Evolutionary conservation across 2,797 vertebrate species (phyloP).

Genomic region (Chaunax sp.): DNA sequence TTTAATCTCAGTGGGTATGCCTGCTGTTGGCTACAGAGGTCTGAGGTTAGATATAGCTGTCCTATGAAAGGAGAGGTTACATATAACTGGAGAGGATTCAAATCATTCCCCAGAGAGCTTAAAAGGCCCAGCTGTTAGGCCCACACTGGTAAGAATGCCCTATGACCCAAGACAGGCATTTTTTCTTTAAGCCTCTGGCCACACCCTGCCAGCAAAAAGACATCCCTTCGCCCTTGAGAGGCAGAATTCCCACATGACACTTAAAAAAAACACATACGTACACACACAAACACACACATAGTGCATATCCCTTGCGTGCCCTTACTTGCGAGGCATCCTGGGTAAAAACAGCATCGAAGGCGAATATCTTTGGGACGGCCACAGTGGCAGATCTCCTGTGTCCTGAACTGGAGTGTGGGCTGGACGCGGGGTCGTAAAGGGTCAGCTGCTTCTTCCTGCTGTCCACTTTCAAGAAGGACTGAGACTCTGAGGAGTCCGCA

Average conservation of each 20-base stretch:
- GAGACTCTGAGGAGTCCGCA: slow-evolving; percentile 90
- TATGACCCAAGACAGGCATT: slow-evolving; percentile 77
- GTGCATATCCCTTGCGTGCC: neutral
- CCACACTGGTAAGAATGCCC: slow-evolving; percentile 77
- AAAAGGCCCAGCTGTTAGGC: slow-evolving; percentile 84
- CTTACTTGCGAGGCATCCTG: slow-evolving; percentile 96
- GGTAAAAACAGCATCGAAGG: slow-evolving; percentile 95
- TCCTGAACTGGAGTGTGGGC: slow-evolving; percentile 83
- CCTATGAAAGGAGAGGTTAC: slow-evolving; percentile 73
- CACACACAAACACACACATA: slow-evolving; percentile 25
- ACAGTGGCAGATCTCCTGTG: slow-evolving; percentile 87
- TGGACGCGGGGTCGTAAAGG: slow-evolving; percentile 89
- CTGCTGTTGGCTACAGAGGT: slow-evolving; percentile 49
- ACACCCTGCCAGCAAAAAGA: slow-evolving; percentile 73
- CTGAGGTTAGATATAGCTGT: slow-evolving; percentile 77
- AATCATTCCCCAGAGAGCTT: slow-evolving; percentile 77
- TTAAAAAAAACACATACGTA: slow-evolving; percentile 26
- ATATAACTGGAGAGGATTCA: slow-evolving; percentile 79
- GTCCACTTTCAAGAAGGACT: slow-evolving; percentile 96
- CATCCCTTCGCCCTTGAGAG: slow-evolving; percentile 71
- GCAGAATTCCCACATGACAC: slow-evolving; percentile 34
- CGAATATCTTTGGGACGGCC: slow-evolving; percentile 94
- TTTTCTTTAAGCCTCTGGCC: slow-evolving; percentile 77
- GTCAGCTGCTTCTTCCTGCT: slow-evolving; percentile 96
- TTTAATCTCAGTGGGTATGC: slow-evolving; percentile 66